Percentiles rank a stretch among this genome's conserved stretches.
Conservation (phyloP, 37 sponge, comb jelly and placozoan species). For the Trichoplax adhaerens region DNA sequence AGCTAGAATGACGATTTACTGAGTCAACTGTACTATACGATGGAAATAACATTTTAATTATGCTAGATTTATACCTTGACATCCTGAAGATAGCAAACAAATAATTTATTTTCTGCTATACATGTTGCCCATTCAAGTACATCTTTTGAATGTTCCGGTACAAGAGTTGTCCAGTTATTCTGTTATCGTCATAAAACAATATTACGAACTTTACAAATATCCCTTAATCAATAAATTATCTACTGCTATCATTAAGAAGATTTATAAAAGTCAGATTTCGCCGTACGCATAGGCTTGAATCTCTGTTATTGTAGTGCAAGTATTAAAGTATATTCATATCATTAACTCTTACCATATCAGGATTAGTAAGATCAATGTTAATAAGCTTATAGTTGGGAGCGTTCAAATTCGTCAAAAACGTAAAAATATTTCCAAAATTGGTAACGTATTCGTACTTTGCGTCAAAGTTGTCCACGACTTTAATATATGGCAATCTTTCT, state of each 20-base stretch:
- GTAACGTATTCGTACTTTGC: slow-evolving; percentile 73
- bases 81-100: slow-evolving; percentile 69
- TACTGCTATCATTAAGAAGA: no score
- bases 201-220: no score
- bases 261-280: not conserved
- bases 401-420: slow-evolving; percentile 52
- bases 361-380: slow-evolving; percentile 52
- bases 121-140: slow-evolving; percentile 54
- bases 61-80: slow-evolving; percentile 48
- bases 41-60: not conserved
- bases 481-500: slow-evolving; percentile 39
- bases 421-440: slow-evolving; percentile 53
- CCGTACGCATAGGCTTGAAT: not conserved
- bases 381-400: slow-evolving; percentile 58
- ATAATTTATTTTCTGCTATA: slow-evolving; percentile 30
- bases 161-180: slow-evolving; percentile 47
- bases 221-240: no score
- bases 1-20: not conserved
- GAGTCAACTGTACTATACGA: no score
- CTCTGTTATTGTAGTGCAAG: not conserved
- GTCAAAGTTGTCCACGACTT: slow-evolving; percentile 73
- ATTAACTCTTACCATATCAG: slow-evolving; percentile 37
- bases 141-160: slow-evolving; percentile 53
- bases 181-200: not conserved
- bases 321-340: not conserved